phyloP scores from a whole-genome alignment of 2,888 invertebrate genomes.

The Lepidonotus clava region DNA sequence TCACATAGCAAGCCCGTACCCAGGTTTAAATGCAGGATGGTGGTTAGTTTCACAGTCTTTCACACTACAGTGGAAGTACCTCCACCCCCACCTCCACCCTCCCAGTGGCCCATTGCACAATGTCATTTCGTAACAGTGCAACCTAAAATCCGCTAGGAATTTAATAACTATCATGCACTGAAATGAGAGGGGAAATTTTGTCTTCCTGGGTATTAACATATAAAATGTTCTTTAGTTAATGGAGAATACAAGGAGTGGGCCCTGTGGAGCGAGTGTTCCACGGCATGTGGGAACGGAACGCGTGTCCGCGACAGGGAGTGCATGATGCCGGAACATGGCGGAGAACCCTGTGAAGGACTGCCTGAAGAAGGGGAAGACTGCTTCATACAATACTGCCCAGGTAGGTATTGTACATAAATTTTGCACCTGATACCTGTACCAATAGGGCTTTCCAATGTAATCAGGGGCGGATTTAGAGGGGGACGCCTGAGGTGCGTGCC shows the following conservation, averaged over 20 bases:
- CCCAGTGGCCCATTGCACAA: not conserved
- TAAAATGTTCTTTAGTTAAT: not conserved
- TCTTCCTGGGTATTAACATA: no score
- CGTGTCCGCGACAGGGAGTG: not conserved
- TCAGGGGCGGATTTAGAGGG: not conserved
- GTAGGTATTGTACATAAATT: not conserved
- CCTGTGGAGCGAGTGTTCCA: not conserved
- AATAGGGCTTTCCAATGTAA: not conserved
- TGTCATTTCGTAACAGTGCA: not conserved
- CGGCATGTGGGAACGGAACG: conserved; percentile 24
- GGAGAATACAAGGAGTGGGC: not conserved
- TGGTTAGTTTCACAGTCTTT: not conserved
- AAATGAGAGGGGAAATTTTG: not conserved
- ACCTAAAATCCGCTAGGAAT: not conserved
- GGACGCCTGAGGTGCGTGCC: not conserved
- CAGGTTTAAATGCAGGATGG: no score
- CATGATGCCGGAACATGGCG: not conserved
- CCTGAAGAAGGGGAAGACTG: not conserved
- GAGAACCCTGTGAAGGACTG: not conserved
- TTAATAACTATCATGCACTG: not conserved
- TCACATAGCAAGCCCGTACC: no score
- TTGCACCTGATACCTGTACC: not conserved
- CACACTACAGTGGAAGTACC: not conserved
- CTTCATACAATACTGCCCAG: not conserved
- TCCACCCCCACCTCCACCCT: not conserved